These are phyloP conservation scores for Lottia scabra DNA, from an alignment of 2,888 invertebrate species.

Conservation along the genomic window DNA sequence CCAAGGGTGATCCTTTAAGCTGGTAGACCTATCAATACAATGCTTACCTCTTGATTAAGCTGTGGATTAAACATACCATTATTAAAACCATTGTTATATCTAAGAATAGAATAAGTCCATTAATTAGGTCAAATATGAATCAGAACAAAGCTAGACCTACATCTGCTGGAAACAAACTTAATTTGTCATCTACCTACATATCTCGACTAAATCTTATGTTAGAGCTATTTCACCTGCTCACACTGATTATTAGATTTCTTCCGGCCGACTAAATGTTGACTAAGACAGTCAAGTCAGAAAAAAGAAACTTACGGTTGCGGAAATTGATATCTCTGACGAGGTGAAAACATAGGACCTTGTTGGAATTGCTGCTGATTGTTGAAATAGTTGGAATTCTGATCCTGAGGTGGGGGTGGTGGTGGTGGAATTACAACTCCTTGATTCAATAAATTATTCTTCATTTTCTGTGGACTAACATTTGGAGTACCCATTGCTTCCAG, in stretches of 20 bases:
- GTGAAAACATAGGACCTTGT: constrained; percentile 36
- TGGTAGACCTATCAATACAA: too few species aligned
- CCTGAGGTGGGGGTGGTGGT: constrained; percentile 22
- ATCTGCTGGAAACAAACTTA: constrained; percentile 19
- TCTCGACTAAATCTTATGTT: too few species aligned
- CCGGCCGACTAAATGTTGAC: too few species aligned
- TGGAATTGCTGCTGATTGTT: constrained; percentile 27
- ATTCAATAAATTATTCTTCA: constrained; percentile 18
- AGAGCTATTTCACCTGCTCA: too few species aligned
- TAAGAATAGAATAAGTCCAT: background rate
- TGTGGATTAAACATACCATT: constrained; percentile 25
- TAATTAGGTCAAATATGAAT: background rate
- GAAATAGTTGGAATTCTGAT: constrained; percentile 12
- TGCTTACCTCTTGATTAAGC: too few species aligned
- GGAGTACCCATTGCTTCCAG: constrained; percentile 45
- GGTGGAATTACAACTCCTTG: constrained; percentile 19
- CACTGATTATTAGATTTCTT: too few species aligned
- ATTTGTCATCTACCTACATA: too few species aligned
- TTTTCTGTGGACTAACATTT: constrained; percentile 31
- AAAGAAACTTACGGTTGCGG: constrained; percentile 21
- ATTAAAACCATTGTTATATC: constrained; percentile 22
- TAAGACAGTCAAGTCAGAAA: too few species aligned
- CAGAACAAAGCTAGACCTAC: constrained; percentile 18
- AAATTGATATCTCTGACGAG: constrained; percentile 26
- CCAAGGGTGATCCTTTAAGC: too few species aligned